These are phyloP conservation scores for Manacus vitellinus DNA, from an alignment of 2,113 vertebrate genomes.

Conservation along the genomic window DNA sequence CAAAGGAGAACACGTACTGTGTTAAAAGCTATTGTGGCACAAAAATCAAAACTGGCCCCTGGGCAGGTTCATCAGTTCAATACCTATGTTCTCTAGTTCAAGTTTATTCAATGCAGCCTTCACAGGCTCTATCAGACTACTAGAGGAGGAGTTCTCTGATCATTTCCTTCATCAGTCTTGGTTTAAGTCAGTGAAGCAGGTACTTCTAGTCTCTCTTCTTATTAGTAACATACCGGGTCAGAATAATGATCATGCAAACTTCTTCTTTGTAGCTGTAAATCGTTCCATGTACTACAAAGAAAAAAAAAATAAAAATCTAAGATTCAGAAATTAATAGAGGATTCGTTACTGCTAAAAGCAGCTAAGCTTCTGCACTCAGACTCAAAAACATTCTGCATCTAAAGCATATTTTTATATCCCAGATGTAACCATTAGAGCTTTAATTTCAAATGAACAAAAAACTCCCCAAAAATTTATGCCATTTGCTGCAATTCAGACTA, in stretches of 20 bases:
- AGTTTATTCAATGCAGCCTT: slow-evolving; percentile 28
- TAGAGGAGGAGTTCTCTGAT: not conserved
- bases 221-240: not conserved
- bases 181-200: not conserved
- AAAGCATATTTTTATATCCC: not conserved
- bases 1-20: slow-evolving; percentile 16
- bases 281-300: slow-evolving; percentile 93
- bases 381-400: not conserved
- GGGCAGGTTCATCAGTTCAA: slow-evolving; percentile 6
- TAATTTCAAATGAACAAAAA: not conserved
- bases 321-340: not conserved
- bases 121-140: not conserved
- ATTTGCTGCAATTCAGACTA: not conserved
- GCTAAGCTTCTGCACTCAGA: not conserved
- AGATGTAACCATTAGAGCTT: not conserved
- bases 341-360: not conserved
- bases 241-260: slow-evolving; percentile 83
- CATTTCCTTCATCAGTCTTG: not conserved
- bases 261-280: slow-evolving; percentile 98
- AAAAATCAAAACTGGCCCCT: slow-evolving; percentile 51
- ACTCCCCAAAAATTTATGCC: not conserved
- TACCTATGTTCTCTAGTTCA: slow-evolving; percentile 11
- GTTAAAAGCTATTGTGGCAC: slow-evolving; percentile 23
- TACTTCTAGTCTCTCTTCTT: not conserved
- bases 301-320: not conserved